Evolutionary conservation across 2,888 invertebrate genomes (phyloP).

Genomic region (Phalangium opilio): DNA sequence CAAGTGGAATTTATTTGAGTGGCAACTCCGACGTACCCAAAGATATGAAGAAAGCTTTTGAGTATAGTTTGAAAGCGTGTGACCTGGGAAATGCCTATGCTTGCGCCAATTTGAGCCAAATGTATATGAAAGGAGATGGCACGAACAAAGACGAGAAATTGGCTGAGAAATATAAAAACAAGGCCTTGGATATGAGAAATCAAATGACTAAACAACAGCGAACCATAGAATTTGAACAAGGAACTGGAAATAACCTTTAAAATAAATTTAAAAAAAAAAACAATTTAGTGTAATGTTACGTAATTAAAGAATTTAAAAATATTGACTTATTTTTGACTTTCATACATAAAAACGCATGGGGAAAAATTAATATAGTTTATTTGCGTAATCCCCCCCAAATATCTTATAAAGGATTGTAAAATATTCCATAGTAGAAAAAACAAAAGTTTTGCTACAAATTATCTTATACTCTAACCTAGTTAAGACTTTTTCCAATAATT

Average conservation of each 20-base stretch:
- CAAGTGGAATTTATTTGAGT: conserved; percentile 52
- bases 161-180: conserved; percentile 53
- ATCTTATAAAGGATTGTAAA: too few species aligned
- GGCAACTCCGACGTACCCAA: conserved; percentile 39
- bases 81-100: conserved; percentile 68
- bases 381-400: too few species aligned
- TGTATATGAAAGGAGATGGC: conserved; percentile 72
- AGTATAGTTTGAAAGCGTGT: conserved; percentile 61
- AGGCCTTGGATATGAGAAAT: conserved; percentile 53
- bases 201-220: conserved; percentile 36
- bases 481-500: too few species aligned
- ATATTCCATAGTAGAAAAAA: too few species aligned
- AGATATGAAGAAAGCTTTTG: conserved; percentile 61
- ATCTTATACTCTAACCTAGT: too few species aligned
- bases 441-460: too few species aligned
- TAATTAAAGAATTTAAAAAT: too few species aligned
- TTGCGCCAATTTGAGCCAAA: conserved; percentile 76
- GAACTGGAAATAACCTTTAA: conserved; percentile 6
- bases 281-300: too few species aligned
- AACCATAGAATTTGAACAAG: conserved; percentile 7
- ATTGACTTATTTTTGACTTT: too few species aligned
- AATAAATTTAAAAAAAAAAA: too few species aligned
- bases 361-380: too few species aligned
- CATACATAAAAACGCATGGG: too few species aligned
- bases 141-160: conserved; percentile 52